Evolutionary conservation across 2,888 invertebrate species (phyloP).

Genomic region (Drosophila phalerata): DNA sequence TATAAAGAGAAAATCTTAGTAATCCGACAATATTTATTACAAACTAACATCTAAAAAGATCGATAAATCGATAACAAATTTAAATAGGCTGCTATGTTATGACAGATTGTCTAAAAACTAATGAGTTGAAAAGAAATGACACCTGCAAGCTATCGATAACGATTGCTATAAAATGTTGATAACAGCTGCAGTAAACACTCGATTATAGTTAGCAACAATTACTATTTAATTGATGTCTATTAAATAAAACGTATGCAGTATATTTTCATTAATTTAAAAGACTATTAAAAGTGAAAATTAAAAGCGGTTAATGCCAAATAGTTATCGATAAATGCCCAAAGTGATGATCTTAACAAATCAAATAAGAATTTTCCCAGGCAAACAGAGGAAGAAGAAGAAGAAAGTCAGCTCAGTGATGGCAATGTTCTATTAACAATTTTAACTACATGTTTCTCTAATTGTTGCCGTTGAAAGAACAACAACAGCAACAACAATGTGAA

Average conservation of each 20-base stretch:
- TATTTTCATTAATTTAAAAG: not conserved
- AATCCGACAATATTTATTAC: no score
- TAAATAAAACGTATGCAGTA: not conserved
- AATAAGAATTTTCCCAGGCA: slow-evolving; percentile 27
- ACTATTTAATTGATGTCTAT: not conserved
- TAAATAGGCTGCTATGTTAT: no score
- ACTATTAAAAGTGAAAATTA: not conserved
- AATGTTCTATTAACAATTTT: slow-evolving; percentile 38
- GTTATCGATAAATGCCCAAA: not conserved
- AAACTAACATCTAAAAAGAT: no score
- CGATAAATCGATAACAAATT: no score
- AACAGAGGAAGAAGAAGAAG: slow-evolving; percentile 11
- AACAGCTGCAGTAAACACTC: no score
- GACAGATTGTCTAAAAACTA: no score
- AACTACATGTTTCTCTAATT: slow-evolving; percentile 67
- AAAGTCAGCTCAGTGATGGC: slow-evolving; percentile 9
- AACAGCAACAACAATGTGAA: slow-evolving; percentile 29
- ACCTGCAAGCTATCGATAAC: not conserved
- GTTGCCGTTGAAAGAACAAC: slow-evolving; percentile 49
- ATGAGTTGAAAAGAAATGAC: not conserved
- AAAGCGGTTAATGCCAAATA: not conserved
- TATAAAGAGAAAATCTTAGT: no score
- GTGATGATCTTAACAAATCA: not conserved
- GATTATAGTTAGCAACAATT: not conserved
- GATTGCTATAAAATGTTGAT: not conserved